Conservation (phyloP, 1,140 invertebrate species). For the Callitettix versicolor region DNA sequence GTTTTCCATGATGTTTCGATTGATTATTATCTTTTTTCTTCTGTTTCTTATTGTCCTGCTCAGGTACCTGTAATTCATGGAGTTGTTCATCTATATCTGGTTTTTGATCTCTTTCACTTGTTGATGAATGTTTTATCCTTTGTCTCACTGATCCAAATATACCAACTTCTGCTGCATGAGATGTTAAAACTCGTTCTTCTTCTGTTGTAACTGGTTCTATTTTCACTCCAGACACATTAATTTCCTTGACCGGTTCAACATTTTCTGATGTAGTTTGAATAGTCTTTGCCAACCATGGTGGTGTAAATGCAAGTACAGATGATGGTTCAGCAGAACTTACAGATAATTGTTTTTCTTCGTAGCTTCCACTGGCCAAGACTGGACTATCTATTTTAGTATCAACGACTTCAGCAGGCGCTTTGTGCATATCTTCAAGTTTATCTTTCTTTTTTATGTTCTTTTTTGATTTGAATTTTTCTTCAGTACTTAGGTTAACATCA, state of each 20-base stretch:
- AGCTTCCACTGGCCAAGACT: no score
- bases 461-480: neutral
- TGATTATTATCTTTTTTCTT: neutral
- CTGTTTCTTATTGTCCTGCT: slow-evolving; percentile 22
- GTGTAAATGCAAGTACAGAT: neutral
- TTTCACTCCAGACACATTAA: neutral
- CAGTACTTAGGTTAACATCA: neutral
- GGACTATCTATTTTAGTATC: no score
- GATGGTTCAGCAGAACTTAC: neutral
- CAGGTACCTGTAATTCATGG: slow-evolving; percentile 12
- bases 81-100: slow-evolving; percentile 16
- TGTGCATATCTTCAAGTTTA: neutral
- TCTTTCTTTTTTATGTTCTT: neutral
- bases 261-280: neutral
- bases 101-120: no score
- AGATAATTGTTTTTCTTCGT: no score
- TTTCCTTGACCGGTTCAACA: neutral
- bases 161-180: slow-evolving; percentile 10
- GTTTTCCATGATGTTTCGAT: no score
- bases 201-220: neutral
- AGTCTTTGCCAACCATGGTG: slow-evolving; percentile 7
- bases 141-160: slow-evolving; percentile 24
- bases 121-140: slow-evolving; percentile 10
- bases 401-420: neutral
- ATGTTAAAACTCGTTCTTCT: slow-evolving; percentile 1